Percentiles rank a stretch among this genome's conserved stretches.
Evolutionary conservation across 2,888 invertebrate genomes (phyloP).

Genomic region (Minunthozetes semirufus): DNA sequence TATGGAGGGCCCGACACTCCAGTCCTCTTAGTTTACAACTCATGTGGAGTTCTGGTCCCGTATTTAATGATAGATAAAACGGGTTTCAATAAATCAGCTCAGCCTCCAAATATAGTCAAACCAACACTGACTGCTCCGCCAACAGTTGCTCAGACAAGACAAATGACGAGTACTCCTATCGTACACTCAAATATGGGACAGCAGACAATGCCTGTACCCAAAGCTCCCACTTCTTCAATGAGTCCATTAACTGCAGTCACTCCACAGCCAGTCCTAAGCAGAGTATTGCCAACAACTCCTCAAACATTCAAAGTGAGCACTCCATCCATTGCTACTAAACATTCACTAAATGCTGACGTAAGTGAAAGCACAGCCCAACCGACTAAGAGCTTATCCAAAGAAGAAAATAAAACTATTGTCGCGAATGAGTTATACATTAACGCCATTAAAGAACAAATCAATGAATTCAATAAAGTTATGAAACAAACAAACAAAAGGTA

Average conservation of each 20-base stretch:
- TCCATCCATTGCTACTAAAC: background rate
- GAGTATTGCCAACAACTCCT: too few relatives aligned
- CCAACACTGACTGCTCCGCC: slow-evolving; percentile 2
- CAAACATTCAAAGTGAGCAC: too few relatives aligned
- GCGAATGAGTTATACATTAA: slow-evolving; percentile 1
- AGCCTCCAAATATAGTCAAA: background rate
- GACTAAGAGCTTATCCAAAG: background rate
- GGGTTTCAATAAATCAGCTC: background rate
- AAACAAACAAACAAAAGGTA: background rate
- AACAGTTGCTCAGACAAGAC: background rate
- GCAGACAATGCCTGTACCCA: background rate
- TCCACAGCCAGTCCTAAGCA: too few relatives aligned
- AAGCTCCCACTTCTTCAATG: too few relatives aligned
- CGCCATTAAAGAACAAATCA: slow-evolving; percentile 31
- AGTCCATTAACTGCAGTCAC: too few relatives aligned
- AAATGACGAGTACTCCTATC: background rate
- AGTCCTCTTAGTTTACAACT: slow-evolving; percentile 16
- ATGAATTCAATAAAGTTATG: slow-evolving; percentile 12
- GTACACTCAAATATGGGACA: background rate
- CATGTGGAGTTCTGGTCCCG: slow-evolving; percentile 29
- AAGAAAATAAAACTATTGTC: background rate
- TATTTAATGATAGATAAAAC: slow-evolving; percentile 32
- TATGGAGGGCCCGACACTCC: slow-evolving; percentile 33
- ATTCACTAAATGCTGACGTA: too few relatives aligned
- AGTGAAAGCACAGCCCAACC: background rate